Evolutionary conservation across 92 coral and sea anemone species (phyloP).

Genomic region (Umimayanthus chanpuru): DNA sequence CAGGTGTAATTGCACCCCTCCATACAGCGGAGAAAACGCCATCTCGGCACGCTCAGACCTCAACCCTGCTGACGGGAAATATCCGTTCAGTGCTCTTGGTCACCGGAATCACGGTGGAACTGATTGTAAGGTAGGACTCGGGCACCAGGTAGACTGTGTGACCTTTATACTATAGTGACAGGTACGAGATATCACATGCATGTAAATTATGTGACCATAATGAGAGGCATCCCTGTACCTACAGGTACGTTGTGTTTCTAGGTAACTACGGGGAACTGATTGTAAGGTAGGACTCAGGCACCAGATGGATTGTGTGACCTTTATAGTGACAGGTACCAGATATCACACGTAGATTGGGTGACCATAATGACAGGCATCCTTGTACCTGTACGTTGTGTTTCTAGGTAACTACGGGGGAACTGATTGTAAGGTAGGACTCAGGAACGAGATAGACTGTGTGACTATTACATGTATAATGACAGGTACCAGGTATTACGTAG

Average conservation of each 20-base stretch:
- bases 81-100: slow-evolving; percentile 78
- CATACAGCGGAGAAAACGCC: slow-evolving; percentile 96
- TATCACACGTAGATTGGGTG: background rate
- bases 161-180: background rate
- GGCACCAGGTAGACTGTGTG: background rate
- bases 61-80: slow-evolving; percentile 91
- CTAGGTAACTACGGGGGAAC: too few species aligned
- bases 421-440: too few species aligned
- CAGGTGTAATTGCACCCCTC: slow-evolving; percentile 94
- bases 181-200: background rate
- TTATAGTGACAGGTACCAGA: too few species aligned
- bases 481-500: background rate
- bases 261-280: too few species aligned
- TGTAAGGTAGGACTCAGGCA: too few species aligned
- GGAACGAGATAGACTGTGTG: too few species aligned
- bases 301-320: too few species aligned
- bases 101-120: slow-evolving; percentile 93
- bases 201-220: background rate
- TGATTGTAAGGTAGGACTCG: slow-evolving; percentile 69
- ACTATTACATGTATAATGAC: too few species aligned
- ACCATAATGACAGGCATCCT: background rate
- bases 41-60: slow-evolving; percentile 94
- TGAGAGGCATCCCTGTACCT: background rate
- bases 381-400: background rate
- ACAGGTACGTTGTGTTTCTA: too few species aligned